Evolutionary conservation across 2,888 invertebrate genomes (phyloP).

Genomic region (Nomada fabriciana): DNA sequence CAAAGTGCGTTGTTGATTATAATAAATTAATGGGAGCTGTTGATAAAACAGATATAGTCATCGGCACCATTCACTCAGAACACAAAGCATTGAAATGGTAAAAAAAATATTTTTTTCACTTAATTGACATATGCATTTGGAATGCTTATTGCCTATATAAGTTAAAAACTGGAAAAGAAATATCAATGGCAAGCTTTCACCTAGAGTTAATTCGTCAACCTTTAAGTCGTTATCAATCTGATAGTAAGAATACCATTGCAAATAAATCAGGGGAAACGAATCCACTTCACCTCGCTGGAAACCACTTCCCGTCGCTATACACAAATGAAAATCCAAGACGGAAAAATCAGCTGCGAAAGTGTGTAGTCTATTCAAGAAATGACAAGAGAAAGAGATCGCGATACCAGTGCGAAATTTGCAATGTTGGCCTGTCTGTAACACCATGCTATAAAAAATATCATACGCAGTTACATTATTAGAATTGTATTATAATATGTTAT

Average conservation of each 20-base stretch:
- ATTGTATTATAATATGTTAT: background rate
- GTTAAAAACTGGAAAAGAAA: slow-evolving; percentile 7
- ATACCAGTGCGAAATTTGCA: background rate
- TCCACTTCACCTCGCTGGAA: background rate
- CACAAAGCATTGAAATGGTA: background rate
- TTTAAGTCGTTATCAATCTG: slow-evolving; percentile 24
- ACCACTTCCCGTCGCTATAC: background rate
- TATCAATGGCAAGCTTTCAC: slow-evolving; percentile 33
- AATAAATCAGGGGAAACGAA: slow-evolving; percentile 21
- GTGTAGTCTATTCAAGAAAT: background rate
- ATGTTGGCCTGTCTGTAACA: background rate
- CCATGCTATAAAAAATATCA: background rate
- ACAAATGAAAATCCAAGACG: background rate
- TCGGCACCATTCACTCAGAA: slow-evolving; percentile 5
- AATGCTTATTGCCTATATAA: slow-evolving; percentile 41
- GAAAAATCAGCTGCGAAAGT: background rate
- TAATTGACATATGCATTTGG: slow-evolving; percentile 34
- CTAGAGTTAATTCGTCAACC: slow-evolving; percentile 33
- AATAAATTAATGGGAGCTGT: background rate
- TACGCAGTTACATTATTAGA: background rate
- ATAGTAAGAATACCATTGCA: slow-evolving; percentile 20
- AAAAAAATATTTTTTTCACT: slow-evolving; percentile 58
- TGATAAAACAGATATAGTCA: background rate
- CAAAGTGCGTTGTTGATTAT: background rate
- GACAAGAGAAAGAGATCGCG: background rate